These are phyloP conservation scores for Clarias laeviceps DNA, from an alignment of 2,797 vertebrate genomes.

Conservation along the genomic window DNA sequence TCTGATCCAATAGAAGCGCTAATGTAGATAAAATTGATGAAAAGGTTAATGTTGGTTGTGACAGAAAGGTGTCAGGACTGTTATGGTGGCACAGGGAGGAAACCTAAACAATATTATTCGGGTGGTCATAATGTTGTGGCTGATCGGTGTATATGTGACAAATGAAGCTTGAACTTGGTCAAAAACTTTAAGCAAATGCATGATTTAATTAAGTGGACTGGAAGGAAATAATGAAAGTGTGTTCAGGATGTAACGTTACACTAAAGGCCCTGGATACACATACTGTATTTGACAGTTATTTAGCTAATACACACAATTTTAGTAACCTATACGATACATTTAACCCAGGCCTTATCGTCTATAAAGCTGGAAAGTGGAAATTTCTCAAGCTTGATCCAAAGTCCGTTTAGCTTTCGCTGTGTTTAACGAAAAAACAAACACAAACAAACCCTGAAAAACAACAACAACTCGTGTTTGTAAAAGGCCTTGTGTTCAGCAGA, in stretches of 20 bases:
- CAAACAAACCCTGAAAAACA: not conserved
- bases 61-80: too few relatives aligned
- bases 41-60: too few relatives aligned
- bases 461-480: constrained; percentile 16
- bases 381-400: not conserved
- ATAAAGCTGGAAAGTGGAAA: too few relatives aligned
- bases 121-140: too few relatives aligned
- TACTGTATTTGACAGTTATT: not conserved
- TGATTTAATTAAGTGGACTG: not conserved
- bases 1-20: too few relatives aligned
- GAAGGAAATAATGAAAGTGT: not conserved
- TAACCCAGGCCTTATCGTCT: not conserved
- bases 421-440: not conserved
- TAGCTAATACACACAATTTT: not conserved
- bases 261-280: not conserved
- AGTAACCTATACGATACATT: not conserved
- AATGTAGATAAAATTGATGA: too few relatives aligned
- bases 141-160: too few relatives aligned
- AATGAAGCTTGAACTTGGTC: too few relatives aligned
- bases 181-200: too few relatives aligned
- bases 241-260: not conserved
- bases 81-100: too few relatives aligned
- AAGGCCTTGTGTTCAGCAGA: constrained; percentile 46
- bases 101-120: too few relatives aligned
- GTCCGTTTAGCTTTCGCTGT: constrained; percentile 5